Evolutionary conservation across 1,140 invertebrate species (phyloP).

Genomic region (Dufourea novaeangliae): DNA sequence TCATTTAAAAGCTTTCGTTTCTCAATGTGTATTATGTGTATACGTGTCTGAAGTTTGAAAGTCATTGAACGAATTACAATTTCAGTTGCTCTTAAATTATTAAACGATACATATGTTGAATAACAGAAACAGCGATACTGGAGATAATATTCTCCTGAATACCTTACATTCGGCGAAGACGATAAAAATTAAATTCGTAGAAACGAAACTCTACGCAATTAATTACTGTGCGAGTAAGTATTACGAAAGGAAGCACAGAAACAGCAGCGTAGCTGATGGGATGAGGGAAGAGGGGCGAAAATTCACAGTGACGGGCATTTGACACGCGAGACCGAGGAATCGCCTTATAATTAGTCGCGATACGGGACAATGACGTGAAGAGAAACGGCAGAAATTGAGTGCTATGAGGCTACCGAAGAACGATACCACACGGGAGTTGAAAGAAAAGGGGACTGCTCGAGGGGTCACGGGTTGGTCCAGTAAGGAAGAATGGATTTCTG

Average conservation of each 20-base stretch:
- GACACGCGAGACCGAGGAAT: slow-evolving; percentile 60
- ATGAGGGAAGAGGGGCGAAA: neutral
- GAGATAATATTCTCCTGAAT: too few species aligned
- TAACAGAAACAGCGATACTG: too few species aligned
- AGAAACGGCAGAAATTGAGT: slow-evolving; percentile 52
- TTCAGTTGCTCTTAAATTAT: too few species aligned
- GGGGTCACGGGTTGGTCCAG: too few species aligned
- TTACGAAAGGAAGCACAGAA: neutral
- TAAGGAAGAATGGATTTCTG: neutral
- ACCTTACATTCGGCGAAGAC: neutral
- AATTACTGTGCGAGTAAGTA: neutral
- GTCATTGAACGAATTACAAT: too few species aligned
- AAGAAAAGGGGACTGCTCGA: neutral
- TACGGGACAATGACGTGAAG: slow-evolving; percentile 63
- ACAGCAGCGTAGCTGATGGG: neutral
- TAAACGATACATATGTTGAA: too few species aligned
- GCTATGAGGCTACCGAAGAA: slow-evolving; percentile 36
- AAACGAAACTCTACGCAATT: neutral
- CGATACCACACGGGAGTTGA: slow-evolving; percentile 42
- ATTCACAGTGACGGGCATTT: slow-evolving; percentile 53
- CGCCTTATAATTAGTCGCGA: slow-evolving; percentile 72
- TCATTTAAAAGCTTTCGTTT: too few species aligned
- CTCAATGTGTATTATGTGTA: too few species aligned
- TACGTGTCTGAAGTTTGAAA: too few species aligned
- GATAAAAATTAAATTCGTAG: neutral